Conservation (phyloP, 2,797 vertebrate genomes). For the Crocodylus rhombifer region DNA sequence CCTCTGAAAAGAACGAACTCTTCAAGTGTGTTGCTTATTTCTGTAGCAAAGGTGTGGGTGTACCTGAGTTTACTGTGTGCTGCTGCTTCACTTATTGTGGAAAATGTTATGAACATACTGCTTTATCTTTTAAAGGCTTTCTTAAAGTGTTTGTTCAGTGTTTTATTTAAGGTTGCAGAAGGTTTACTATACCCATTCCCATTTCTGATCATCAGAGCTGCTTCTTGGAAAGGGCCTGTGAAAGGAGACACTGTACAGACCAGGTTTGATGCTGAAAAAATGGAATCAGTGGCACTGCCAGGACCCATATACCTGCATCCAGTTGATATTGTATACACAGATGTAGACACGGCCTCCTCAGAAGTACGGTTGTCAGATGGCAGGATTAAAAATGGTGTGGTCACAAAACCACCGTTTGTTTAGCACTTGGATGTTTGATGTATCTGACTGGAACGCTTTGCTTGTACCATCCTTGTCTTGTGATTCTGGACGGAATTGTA, state of each 20-base stretch:
- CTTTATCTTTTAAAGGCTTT: no score
- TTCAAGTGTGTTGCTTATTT: no score
- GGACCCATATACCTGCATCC: not conserved
- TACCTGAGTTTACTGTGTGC: no score
- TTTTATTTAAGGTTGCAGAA: no score
- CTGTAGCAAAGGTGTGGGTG: no score
- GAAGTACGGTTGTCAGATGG: not conserved
- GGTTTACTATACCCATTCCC: no score
- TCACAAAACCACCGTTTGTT: not conserved
- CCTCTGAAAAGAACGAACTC: no score
- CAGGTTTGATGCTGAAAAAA: not conserved
- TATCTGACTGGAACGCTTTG: not conserved
- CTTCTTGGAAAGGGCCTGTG: not conserved
- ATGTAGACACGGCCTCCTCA: not conserved
- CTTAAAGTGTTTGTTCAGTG: no score
- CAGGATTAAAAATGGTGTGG: not conserved
- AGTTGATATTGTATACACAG: not conserved
- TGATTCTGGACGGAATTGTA: not conserved
- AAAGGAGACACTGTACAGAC: rapidly evolving
- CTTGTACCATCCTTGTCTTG: not conserved
- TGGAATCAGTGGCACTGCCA: not conserved
- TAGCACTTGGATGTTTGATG: not conserved
- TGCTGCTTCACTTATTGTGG: no score
- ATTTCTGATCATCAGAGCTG: not conserved
- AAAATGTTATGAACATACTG: no score